These are phyloP conservation scores for Petromus typicus DNA, from an alignment of 2,113 vertebrate genomes.

Conservation along the genomic window DNA sequence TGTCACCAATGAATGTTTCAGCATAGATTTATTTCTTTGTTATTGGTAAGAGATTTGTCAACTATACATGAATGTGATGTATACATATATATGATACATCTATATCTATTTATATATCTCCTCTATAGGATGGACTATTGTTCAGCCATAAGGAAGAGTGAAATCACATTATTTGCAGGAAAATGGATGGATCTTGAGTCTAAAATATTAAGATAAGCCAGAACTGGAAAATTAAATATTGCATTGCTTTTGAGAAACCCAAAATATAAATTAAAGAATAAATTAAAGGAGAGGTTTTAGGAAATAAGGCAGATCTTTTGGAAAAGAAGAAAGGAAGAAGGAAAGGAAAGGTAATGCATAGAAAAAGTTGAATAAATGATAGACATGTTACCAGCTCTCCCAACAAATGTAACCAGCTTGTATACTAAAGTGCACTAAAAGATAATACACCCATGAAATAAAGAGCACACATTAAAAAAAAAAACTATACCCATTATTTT, in stretches of 20 bases:
- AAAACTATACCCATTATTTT: slow-evolving; percentile 9
- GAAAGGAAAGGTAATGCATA: background rate
- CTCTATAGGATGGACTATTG: background rate
- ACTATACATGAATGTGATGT: background rate
- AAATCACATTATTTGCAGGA: background rate
- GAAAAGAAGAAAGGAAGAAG: background rate
- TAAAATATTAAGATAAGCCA: background rate
- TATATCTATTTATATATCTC: background rate
- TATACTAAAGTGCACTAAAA: background rate
- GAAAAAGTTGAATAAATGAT: background rate
- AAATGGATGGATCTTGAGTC: background rate
- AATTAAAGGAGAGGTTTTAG: background rate
- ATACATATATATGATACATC: background rate
- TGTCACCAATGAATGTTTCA: background rate
- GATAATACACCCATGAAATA: background rate
- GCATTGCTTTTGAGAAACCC: background rate
- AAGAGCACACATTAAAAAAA: slow-evolving; percentile 28
- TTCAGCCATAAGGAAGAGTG: background rate
- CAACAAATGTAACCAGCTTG: background rate
- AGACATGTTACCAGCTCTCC: background rate
- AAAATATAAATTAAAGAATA: background rate
- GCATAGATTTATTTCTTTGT: background rate
- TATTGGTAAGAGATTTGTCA: background rate
- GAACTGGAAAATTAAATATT: background rate
- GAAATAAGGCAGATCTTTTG: background rate